phyloP scores from a whole-genome alignment of 2,888 invertebrate genomes.

The Neoitamus cyanurus region DNA sequence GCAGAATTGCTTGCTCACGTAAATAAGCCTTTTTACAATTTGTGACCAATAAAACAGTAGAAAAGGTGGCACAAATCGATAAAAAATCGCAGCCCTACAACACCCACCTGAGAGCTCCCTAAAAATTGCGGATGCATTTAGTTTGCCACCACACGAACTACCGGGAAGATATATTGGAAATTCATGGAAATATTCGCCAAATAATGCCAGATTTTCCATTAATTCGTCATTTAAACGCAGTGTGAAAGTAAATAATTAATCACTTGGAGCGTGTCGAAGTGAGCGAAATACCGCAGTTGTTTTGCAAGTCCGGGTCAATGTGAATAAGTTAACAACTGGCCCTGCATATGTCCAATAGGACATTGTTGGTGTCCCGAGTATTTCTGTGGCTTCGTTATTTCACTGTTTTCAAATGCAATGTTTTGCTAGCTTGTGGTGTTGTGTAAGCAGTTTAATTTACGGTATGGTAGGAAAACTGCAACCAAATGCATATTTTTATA shows the following conservation, averaged over 20 bases:
- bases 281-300: neutral
- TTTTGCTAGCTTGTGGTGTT: neutral
- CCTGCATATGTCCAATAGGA: neutral
- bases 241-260: constrained; percentile 18
- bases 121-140: constrained; percentile 10
- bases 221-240: neutral
- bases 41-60: neutral
- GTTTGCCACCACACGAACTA: neutral
- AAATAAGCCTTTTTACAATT: constrained; percentile 6
- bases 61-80: constrained; percentile 21
- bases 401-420: neutral
- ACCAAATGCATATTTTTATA: neutral
- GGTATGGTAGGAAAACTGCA: neutral
- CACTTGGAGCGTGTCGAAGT: neutral
- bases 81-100: constrained; percentile 4
- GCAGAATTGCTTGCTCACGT: neutral
- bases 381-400: neutral
- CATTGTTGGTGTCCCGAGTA: neutral
- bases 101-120: neutral
- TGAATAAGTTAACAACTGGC: neutral
- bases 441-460: neutral
- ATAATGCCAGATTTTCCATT: neutral
- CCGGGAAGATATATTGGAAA: neutral
- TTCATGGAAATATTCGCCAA: neutral
- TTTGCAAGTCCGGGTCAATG: neutral